Base-by-base conservation (phyloP, 1,140 invertebrate species). In the Bombus pyrosoma region DNA sequence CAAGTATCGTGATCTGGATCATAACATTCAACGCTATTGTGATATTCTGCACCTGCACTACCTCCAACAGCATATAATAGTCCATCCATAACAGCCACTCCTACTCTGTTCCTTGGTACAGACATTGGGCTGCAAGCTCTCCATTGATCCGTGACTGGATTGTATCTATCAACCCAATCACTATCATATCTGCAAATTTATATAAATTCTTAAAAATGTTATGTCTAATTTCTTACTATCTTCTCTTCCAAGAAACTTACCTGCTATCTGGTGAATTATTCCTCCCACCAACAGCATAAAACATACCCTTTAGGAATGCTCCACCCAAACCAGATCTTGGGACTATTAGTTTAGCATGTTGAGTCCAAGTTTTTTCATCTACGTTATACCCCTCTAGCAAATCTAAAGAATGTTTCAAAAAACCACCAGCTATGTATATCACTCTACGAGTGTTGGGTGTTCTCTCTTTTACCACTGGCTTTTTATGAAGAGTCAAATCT, bases 61-160 rank as follows among this genome's bases (percentile, higher is more conserved):
- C 98, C 98, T 78, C 98, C 98, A 12, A 99, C 97, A 53, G 98
- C 98, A 93, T 99, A 99, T 72, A 99, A 95, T 71, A 98, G 95
- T 59, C 97, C 98, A 93, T 99, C 98, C 96, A 99, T 98, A 25
- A 98, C 98, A n/a, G 98, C 98, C 32, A 98, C 98, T 32, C 98
- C 98, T 10, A 98, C 97, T 87, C 98, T 96, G 95, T 98, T 98
- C 77, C 98, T 95, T 0, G 98, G 97, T 57, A 97, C 97, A 32
- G 97, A 97, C 98, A 99, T 98, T 10, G 97, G 97, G 87, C 96
- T 96, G 89, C 97, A 98, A 2, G 97, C 96, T 68, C 97, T 94
- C 98, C 98, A 98, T 84, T 96, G 95, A 93, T 98, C 97, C 22
- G 96, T 96, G 62, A 96, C 95, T 28, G 98, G 98, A 95, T 98